Percentiles rank a stretch among this genome's conserved stretches.
These are phyloP conservation scores for Gadus macrocephalus DNA, from an alignment of 2,113 vertebrate species.

Conservation along the genomic window DNA sequence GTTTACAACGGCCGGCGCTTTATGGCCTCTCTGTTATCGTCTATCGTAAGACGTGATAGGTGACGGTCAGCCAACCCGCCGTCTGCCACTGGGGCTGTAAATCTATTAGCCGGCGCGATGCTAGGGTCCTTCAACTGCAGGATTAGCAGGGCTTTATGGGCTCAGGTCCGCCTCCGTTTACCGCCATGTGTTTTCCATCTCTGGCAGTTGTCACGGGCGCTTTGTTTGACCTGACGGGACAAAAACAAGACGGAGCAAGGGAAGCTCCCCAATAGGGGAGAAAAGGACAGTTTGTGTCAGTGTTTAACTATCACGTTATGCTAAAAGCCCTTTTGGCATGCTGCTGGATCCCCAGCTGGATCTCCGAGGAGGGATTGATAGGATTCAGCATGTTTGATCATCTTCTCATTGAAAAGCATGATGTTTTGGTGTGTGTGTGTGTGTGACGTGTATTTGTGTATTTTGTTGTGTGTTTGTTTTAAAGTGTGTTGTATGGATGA, in stretches of 20 bases:
- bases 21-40: conserved; percentile 39
- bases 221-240: conserved; percentile 13
- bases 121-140: conserved; percentile 15
- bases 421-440: too few relatives aligned
- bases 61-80: conserved; percentile 25
- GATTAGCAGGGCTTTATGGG: neutral
- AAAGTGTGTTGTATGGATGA: neutral
- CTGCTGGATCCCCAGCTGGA: too few relatives aligned
- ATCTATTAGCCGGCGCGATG: conserved; percentile 39
- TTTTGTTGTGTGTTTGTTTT: too few relatives aligned
- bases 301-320: conserved; percentile 6
- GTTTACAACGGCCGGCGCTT: conserved; percentile 45
- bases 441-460: too few relatives aligned
- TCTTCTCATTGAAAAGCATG: too few relatives aligned
- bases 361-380: too few relatives aligned
- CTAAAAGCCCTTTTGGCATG: conserved; percentile 52
- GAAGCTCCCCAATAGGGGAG: conserved; percentile 18
- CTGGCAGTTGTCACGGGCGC: neutral
- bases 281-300: conserved; percentile 3
- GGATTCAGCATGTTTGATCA: too few relatives aligned
- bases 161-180: conserved; percentile 12
- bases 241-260: conserved; percentile 17
- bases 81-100: conserved; percentile 59
- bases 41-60: conserved; percentile 42
- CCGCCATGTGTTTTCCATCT: conserved; percentile 1